A percentile compares a stretch with the other conserved stretches of the same genome.
Conservation (phyloP, 2,113 vertebrate species). For the Puffinus mauretanicus region DNA sequence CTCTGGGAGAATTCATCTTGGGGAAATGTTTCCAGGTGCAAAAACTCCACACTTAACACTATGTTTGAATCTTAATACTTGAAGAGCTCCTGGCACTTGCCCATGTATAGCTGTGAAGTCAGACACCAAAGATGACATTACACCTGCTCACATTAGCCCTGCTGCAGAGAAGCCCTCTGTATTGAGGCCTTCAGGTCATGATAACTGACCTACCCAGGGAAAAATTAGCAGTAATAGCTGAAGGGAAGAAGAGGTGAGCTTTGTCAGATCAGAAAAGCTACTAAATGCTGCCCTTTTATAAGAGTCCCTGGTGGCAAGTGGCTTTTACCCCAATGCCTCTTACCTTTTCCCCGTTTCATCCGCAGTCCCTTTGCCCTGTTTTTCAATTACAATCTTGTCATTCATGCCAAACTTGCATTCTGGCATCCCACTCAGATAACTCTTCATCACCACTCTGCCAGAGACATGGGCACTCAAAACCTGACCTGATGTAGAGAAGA, state of each 20-base stretch:
- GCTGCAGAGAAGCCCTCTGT: not conserved
- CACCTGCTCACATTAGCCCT: not conserved
- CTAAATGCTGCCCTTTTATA: not conserved
- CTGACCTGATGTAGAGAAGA: slow-evolving; percentile 80
- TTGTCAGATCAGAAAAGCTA: not conserved
- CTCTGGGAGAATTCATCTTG: not conserved
- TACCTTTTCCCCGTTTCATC: slow-evolving; percentile 96
- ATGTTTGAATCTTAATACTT: not conserved
- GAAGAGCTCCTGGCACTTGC: not conserved
- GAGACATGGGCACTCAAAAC: slow-evolving; percentile 97
- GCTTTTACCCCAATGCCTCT: slow-evolving; percentile 40
- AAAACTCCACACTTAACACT: not conserved
- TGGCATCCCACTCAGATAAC: slow-evolving; percentile 98
- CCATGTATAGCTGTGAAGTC: not conserved
- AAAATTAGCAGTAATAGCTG: not conserved
- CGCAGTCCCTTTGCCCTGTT: slow-evolving; percentile 95
- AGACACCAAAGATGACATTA: not conserved
- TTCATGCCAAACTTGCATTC: slow-evolving; percentile 99
- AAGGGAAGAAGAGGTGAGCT: not conserved
- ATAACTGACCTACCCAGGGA: not conserved
- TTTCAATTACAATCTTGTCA: slow-evolving; percentile 99
- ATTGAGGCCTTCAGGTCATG: not conserved
- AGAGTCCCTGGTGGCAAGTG: not conserved
- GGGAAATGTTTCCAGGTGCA: not conserved
- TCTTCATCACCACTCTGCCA: slow-evolving; percentile 98